Conservation (phyloP, 2,888 invertebrate genomes). For the Agrotis exclamationis region DNA sequence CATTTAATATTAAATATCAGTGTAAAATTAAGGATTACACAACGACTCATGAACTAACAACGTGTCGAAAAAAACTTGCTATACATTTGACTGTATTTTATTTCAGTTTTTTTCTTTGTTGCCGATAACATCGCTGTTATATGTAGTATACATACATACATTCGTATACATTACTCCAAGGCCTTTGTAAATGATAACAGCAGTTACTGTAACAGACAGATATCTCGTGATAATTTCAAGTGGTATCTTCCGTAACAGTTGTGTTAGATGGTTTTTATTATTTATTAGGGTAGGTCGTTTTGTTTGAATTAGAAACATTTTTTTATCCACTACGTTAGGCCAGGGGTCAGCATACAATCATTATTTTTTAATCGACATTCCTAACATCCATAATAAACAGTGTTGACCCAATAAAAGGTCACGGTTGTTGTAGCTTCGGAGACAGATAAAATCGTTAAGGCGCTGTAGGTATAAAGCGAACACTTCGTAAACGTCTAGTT, state of each 20-base stretch:
- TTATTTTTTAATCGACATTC: no score
- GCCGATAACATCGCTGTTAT: constrained; percentile 8
- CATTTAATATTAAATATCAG: no score
- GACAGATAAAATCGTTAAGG: no score
- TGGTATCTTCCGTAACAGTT: constrained; percentile 8
- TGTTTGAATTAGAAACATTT: not conserved
- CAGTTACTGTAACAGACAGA: constrained; percentile 8
- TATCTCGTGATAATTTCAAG: constrained; percentile 11
- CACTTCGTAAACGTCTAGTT: no score
- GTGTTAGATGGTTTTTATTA: constrained; percentile 4
- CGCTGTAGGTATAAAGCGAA: no score
- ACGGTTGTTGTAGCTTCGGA: no score
- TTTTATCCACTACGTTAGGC: not conserved
- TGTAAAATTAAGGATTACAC: no score
- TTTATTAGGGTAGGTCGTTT: constrained; percentile 41
- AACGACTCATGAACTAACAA: not conserved
- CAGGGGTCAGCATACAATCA: not conserved
- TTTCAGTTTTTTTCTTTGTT: not conserved
- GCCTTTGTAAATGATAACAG: constrained; percentile 32
- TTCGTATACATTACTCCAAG: constrained; percentile 13
- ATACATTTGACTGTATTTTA: not conserved
- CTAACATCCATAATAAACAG: no score
- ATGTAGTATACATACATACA: not conserved
- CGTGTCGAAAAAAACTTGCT: no score
- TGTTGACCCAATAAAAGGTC: no score